phyloP scores from a whole-genome alignment of 2,113 vertebrate genomes.

The Hypocryptadius cinnamomeus region DNA sequence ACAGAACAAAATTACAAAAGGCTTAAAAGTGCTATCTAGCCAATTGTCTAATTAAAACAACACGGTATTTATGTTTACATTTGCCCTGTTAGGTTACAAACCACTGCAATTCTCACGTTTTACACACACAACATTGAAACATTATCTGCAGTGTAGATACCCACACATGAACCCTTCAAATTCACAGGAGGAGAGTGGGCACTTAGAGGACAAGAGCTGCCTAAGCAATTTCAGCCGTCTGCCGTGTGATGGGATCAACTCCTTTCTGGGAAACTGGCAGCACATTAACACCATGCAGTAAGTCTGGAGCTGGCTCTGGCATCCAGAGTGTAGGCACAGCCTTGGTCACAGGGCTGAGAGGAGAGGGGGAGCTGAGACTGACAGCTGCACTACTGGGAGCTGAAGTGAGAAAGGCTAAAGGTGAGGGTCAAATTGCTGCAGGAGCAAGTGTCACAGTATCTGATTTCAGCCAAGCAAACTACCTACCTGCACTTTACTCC shows the following conservation, averaged over 20 bases:
- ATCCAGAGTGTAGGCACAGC: background rate
- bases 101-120: background rate
- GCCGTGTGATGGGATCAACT: background rate
- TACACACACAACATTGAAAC: background rate
- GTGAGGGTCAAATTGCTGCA: background rate
- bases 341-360: background rate
- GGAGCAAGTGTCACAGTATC: background rate
- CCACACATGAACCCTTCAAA: background rate
- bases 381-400: background rate
- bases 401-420: slow-evolving; percentile 3
- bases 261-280: background rate
- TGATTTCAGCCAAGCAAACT: background rate
- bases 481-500: background rate
- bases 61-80: background rate
- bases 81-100: background rate
- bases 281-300: background rate
- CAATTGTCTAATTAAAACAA: background rate
- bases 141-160: background rate
- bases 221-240: background rate
- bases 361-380: background rate
- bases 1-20: background rate
- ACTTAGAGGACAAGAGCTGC: background rate
- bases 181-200: background rate
- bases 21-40: background rate
- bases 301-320: background rate